A percentile compares a stretch with the other conserved stretches of the same genome.
Conservation (phyloP, 2,113 vertebrate genomes). For the Speoplatyrhinus poulsoni region DNA sequence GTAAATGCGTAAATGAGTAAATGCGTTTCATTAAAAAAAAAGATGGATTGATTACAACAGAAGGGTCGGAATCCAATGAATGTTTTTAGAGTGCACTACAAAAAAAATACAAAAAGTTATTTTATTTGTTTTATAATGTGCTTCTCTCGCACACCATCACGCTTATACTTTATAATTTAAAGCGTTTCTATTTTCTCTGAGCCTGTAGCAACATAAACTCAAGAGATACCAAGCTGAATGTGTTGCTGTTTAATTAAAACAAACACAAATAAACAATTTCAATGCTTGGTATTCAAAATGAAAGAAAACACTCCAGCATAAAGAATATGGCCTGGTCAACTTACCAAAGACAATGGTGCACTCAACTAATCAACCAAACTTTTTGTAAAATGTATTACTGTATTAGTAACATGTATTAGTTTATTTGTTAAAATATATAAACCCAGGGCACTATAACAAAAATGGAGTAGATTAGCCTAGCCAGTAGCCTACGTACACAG, state of each 20-base stretch:
- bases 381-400: no score
- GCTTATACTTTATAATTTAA: constrained; percentile 89
- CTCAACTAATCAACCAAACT: no score
- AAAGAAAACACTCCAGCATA: constrained; percentile 24
- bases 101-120: constrained; percentile 99
- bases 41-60: constrained; percentile 99
- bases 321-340: not conserved
- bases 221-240: constrained; percentile 72
- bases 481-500: not conserved
- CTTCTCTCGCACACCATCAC: constrained; percentile 82
- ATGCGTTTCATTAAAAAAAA: constrained; percentile 99
- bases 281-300: constrained; percentile 46
- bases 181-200: constrained; percentile 89
- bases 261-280: constrained; percentile 56
- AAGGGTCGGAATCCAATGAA: constrained; percentile 97
- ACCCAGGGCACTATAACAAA: not conserved
- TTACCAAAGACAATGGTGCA: constrained; percentile 13
- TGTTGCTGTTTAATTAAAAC: constrained; percentile 64
- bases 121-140: constrained; percentile 86
- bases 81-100: constrained; percentile 92
- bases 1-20: no score
- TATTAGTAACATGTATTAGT: constrained; percentile 12
- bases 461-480: not conserved
- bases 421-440: not conserved
- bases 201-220: constrained; percentile 87